Evolutionary conservation across 2,797 vertebrate species (phyloP), one percentile per base, ranked within the genome.

Genomic region (Eupleurogrammus muticus): DNA sequence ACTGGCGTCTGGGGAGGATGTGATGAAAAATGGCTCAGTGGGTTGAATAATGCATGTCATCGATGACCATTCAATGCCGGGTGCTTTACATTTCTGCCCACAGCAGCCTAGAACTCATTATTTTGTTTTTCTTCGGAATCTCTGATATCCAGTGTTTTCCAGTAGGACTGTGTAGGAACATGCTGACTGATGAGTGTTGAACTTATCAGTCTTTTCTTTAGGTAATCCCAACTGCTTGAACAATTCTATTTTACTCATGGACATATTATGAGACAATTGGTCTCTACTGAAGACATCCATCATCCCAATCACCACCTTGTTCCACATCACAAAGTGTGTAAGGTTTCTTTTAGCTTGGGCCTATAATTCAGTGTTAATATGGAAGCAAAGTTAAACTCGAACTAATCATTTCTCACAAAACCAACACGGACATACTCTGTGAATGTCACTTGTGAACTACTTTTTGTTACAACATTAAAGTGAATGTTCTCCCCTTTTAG

Each of bases 41-140:
- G 20, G 70, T 20, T 83, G 51, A 89, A 90, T 85, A 76, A 88
- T 86, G 53, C 49, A 89, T 80, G 34, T 5, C 50, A 61, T 77
- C 66, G 54, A 35, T 79, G 63, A 36, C 61, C 66, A 38, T 62
- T 81, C 47, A 79, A 32, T n/a, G 66, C 70, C 44, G 12, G 42
- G 70, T 14, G 50, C 3, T 9, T 40, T 12, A n/a, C 5, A 10
- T 46, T 28, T 52, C 24, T 9, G 38, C 38, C 16, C 14, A 42
- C 13, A 16, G 38, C 14, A 6, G 4, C n/a, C 49, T 38, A 0
- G 36, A 67, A 48, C 7, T 49, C 5, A 5, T 11, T 5, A 3
- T 6, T 72, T 70, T 40, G n/a, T 12, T 21, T 12, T 16, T 48
- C 36, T 44, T 13, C 12, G 4, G 4, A 38, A 17, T n/a, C 46